Percentiles rank a stretch among this genome's conserved stretches.
These are phyloP conservation scores for Junonia oenone DNA, from an alignment of 2,888 invertebrate species.

Conservation along the genomic window DNA sequence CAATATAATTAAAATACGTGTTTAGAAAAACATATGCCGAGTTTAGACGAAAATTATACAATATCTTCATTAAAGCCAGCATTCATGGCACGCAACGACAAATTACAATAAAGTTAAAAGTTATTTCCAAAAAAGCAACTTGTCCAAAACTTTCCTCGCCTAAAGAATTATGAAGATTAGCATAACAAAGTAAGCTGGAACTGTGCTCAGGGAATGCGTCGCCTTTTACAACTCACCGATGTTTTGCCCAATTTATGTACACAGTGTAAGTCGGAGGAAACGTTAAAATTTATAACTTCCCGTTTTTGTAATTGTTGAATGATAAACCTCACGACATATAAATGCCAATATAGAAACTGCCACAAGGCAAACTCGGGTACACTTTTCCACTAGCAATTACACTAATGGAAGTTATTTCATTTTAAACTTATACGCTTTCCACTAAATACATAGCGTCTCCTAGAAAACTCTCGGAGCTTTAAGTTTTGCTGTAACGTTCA, in stretches of 20 bases:
- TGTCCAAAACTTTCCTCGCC: conserved; percentile 62
- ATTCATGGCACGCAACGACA: conserved; percentile 54
- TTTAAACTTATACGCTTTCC: conserved; percentile 45
- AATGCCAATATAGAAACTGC: conserved; percentile 13
- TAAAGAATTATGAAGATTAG: conserved; percentile 77
- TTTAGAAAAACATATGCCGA: background rate
- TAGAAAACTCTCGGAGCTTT: conserved; percentile 13
- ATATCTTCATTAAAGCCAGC: conserved; percentile 32
- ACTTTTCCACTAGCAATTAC: conserved; percentile 60
- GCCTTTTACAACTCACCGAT: conserved; percentile 55
- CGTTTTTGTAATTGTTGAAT: conserved; percentile 8
- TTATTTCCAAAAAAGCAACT: conserved; percentile 73
- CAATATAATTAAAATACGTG: too few species aligned
- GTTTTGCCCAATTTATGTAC: conserved; percentile 41
- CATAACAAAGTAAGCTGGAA: conserved; percentile 75
- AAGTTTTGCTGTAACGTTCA: conserved; percentile 6
- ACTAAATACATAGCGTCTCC: conserved; percentile 23
- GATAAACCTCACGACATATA: conserved; percentile 4
- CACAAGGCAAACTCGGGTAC: conserved; percentile 42
- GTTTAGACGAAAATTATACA: background rate
- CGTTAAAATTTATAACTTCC: conserved; percentile 15
- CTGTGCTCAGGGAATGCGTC: conserved; percentile 67
- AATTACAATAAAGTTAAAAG: conserved; percentile 72
- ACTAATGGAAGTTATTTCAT: conserved; percentile 72
- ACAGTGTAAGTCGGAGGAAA: conserved; percentile 23